phyloP scores from a whole-genome alignment of 1,140 invertebrate species.

The Leptonema lineaticorne region DNA sequence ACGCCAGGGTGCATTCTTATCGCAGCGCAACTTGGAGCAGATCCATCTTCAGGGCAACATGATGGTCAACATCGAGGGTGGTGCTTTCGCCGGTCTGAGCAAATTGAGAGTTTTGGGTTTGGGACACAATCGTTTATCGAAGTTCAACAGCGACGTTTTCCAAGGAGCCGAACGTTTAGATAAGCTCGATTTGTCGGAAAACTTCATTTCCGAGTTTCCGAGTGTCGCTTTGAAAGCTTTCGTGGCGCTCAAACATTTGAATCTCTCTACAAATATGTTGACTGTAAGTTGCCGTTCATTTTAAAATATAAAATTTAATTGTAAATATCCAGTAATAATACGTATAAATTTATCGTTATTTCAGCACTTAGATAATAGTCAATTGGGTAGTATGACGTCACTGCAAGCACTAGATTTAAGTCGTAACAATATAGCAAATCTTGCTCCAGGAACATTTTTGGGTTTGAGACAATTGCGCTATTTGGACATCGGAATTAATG shows the following conservation, averaged over 20 bases:
- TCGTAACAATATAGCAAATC: constrained; percentile 78
- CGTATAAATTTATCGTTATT: constrained; percentile 24
- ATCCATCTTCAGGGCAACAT: constrained; percentile 78
- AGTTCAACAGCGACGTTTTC: constrained; percentile 80
- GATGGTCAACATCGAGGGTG: constrained; percentile 71
- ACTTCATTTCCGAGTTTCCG: constrained; percentile 81
- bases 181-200: constrained; percentile 78
- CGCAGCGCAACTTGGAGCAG: constrained; percentile 65
- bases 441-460: constrained; percentile 77
- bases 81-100: constrained; percentile 67
- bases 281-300: constrained; percentile 57
- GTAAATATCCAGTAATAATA: neutral
- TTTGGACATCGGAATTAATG: constrained; percentile 83
- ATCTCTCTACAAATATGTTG: constrained; percentile 82
- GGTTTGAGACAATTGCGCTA: constrained; percentile 68
- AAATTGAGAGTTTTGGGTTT: constrained; percentile 70
- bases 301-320: neutral
- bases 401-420: constrained; percentile 80
- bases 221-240: constrained; percentile 71
- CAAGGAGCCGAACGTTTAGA: constrained; percentile 73
- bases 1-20: constrained; percentile 64
- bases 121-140: constrained; percentile 71
- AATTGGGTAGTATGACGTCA: constrained; percentile 64
- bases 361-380: constrained; percentile 64
- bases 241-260: constrained; percentile 67